Evolutionary conservation across 2,888 invertebrate genomes (phyloP).

Genomic region (Scaeva pyrastri): DNA sequence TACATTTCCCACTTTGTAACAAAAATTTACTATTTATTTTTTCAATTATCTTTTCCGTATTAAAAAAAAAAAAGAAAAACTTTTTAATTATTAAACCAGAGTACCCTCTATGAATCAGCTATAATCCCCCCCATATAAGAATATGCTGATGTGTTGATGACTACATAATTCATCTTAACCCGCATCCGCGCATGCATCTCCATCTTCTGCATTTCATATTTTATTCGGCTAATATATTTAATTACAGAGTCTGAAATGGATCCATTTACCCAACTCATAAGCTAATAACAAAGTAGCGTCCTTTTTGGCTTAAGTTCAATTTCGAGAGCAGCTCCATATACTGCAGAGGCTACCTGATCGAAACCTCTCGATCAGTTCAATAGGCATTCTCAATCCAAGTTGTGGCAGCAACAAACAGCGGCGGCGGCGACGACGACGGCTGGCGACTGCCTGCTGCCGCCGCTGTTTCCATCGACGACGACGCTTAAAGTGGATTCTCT

Average conservation of each 20-base stretch:
- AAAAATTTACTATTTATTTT: too few relatives aligned
- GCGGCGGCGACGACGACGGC: slow-evolving; percentile 45
- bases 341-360: slow-evolving; percentile 53
- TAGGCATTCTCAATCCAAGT: slow-evolving; percentile 58
- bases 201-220: slow-evolving; percentile 32
- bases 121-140: neutral
- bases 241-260: slow-evolving; percentile 71
- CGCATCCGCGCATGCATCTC: slow-evolving; percentile 21
- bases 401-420: slow-evolving; percentile 8
- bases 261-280: slow-evolving; percentile 73
- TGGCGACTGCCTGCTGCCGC: slow-evolving; percentile 39
- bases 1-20: too few relatives aligned
- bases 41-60: too few relatives aligned
- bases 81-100: neutral
- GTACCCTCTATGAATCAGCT: neutral
- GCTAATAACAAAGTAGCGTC: slow-evolving; percentile 67
- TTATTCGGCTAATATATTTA: slow-evolving; percentile 61
- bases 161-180: slow-evolving; percentile 35
- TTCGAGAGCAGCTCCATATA: slow-evolving; percentile 3
- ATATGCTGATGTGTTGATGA: slow-evolving; percentile 25
- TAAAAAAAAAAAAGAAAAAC: too few relatives aligned
- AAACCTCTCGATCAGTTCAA: slow-evolving; percentile 62
- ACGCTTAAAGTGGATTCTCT: slow-evolving; percentile 9
- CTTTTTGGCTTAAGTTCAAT: slow-evolving; percentile 45
- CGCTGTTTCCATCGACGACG: neutral